Percentiles rank a stretch among this genome's conserved stretches.
Evolutionary conservation across 92 coral and sea anemone genomes (phyloP).

Genomic region (Siderastrea siderea): DNA sequence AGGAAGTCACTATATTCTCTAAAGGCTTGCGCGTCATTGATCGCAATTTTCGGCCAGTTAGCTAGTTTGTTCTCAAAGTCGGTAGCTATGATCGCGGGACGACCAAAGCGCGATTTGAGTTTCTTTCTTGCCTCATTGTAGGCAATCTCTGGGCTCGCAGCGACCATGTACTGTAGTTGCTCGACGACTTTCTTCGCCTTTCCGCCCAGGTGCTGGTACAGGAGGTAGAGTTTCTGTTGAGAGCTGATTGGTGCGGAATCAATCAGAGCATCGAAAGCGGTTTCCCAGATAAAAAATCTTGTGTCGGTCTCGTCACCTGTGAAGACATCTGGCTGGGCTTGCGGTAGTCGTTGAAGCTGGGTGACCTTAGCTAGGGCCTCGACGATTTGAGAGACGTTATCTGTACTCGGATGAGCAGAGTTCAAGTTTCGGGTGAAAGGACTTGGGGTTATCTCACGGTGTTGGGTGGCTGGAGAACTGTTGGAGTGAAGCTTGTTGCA

Average conservation of each 20-base stretch:
- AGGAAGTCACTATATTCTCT: constrained; percentile 68
- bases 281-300: constrained; percentile 76
- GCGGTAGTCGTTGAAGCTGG: constrained; percentile 76
- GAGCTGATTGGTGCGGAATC: constrained; percentile 70
- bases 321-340: constrained; percentile 74
- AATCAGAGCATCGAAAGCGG: constrained; percentile 77
- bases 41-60: constrained; percentile 71
- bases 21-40: constrained; percentile 64
- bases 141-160: constrained; percentile 59
- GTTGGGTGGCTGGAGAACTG: constrained; percentile 10
- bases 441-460: constrained; percentile 6
- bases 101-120: constrained; percentile 67
- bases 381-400: constrained; percentile 50
- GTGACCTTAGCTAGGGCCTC: constrained; percentile 76
- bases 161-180: constrained; percentile 71
- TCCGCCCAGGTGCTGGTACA: constrained; percentile 77
- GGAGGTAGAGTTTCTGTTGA: constrained; percentile 69
- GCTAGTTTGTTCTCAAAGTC: constrained; percentile 71
- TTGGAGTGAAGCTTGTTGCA: neutral
- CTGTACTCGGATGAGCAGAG: neutral
- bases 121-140: constrained; percentile 56
- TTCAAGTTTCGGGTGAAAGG: neutral
- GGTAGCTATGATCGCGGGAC: constrained; percentile 62
- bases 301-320: constrained; percentile 71
- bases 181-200: constrained; percentile 70